A percentile compares a stretch with the other conserved stretches of the same genome.
These are phyloP conservation scores for Mirounga angustirostris DNA, from an alignment of 2,113 vertebrate genomes.

Conservation along the genomic window DNA sequence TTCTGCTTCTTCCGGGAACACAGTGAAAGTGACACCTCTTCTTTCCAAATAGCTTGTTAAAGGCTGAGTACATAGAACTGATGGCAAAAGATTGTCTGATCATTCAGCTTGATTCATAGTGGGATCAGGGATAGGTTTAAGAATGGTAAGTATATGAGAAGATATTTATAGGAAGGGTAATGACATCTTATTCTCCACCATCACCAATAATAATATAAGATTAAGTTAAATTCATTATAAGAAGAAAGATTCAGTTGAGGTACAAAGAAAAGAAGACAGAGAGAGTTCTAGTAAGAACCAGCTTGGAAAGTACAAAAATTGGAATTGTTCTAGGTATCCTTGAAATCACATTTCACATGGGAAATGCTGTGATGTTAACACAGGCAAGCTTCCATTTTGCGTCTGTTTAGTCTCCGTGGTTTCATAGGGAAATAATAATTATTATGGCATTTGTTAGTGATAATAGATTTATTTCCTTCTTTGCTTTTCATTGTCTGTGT, in stretches of 20 bases:
- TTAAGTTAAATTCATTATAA: constrained; percentile 34
- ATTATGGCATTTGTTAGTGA: neutral
- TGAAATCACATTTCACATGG: neutral
- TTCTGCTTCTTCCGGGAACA: neutral
- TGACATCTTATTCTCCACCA: neutral
- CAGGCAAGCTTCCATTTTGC: neutral
- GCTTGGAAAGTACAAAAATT: neutral
- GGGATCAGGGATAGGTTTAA: neutral
- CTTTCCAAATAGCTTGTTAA: neutral
- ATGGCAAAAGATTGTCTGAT: neutral
- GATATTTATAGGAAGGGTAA: constrained; percentile 22
- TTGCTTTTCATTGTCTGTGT: neutral
- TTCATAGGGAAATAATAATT: neutral
- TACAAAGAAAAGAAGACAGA: neutral
- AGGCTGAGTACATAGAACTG: neutral
- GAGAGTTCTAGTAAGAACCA: neutral
- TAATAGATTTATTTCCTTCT: neutral
- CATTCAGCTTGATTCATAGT: neutral
- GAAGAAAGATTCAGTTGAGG: neutral
- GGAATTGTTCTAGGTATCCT: neutral
- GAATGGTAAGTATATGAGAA: neutral
- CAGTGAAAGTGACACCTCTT: neutral
- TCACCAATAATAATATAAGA: neutral
- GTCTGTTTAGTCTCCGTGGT: neutral
- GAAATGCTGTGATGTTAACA: neutral